Conservation (phyloP, 2,113 vertebrate species). For the Scomber colias region DNA sequence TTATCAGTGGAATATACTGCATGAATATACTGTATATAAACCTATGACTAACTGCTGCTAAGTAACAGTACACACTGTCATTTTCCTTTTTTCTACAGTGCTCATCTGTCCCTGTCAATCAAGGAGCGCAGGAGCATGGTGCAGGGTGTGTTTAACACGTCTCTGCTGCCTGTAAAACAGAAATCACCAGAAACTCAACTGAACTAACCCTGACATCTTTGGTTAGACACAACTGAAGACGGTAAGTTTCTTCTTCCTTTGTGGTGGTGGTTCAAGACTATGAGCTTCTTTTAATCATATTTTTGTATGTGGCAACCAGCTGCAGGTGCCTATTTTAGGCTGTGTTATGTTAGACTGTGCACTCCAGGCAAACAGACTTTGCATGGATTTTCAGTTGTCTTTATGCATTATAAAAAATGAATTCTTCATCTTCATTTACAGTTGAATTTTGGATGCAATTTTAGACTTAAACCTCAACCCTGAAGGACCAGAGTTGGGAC, state of each 20-base stretch:
- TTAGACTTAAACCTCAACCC: not conserved
- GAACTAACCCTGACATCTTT: not conserved
- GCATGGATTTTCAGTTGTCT: not conserved
- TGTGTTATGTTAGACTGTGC: conserved; percentile 29
- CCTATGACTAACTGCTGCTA: not conserved
- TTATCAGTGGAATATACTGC: too few relatives aligned
- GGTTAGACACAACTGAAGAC: conserved; percentile 11
- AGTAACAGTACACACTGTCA: conserved; percentile 19
- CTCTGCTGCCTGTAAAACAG: conserved; percentile 28
- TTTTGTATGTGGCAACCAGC: conserved; percentile 8
- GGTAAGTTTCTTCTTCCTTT: conserved; percentile 60
- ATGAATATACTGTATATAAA: too few relatives aligned
- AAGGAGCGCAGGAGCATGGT: conserved; percentile 36
- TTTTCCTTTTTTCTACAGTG: conserved; percentile 50
- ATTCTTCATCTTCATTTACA: conserved; percentile 4
- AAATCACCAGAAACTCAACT: conserved; percentile 23
- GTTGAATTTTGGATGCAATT: conserved; percentile 2
- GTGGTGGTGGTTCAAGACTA: not conserved
- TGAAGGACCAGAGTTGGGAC: conserved; percentile 4
- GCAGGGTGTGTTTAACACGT: conserved; percentile 36
- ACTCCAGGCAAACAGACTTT: not conserved
- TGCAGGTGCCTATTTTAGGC: conserved; percentile 74
- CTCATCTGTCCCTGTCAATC: conserved; percentile 84
- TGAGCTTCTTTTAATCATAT: not conserved
- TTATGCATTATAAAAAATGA: not conserved